These are phyloP conservation scores for Phania funesta DNA, from an alignment of 2,888 invertebrate species.

Conservation along the genomic window DNA sequence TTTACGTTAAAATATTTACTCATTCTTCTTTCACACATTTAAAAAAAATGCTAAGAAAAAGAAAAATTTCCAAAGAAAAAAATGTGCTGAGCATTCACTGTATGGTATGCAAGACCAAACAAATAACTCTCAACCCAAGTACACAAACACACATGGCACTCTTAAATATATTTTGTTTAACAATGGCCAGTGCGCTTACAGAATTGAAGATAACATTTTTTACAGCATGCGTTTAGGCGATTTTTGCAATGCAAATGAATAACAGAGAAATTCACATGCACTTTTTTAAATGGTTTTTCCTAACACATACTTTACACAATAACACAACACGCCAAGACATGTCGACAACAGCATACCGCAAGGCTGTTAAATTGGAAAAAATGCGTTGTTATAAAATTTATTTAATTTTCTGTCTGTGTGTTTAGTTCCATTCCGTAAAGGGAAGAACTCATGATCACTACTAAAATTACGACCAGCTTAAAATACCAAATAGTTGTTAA, in stretches of 20 bases:
- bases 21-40: constrained; percentile 7
- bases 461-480: constrained; percentile 18
- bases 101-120: constrained; percentile 5
- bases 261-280: constrained; percentile 9
- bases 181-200: constrained; percentile 52
- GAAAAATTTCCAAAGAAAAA: constrained; percentile 21
- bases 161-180: neutral
- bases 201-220: constrained; percentile 59
- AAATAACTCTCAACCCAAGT: constrained; percentile 9
- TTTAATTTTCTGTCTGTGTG: constrained; percentile 30
- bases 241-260: constrained; percentile 59
- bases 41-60: constrained; percentile 3
- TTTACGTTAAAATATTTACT: constrained; percentile 39
- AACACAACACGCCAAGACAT: constrained; percentile 46
- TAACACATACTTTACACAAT: constrained; percentile 1
- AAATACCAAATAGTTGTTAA: constrained; percentile 41
- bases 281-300: neutral
- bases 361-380: constrained; percentile 62
- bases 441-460: constrained; percentile 33
- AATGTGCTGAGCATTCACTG: constrained; percentile 52
- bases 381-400: constrained; percentile 62
- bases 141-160: neutral
- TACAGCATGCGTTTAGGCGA: constrained; percentile 58
- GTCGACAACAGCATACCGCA: constrained; percentile 60
- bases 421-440: neutral